Evolutionary conservation across 2,113 vertebrate genomes (phyloP).

Genomic region (Pterocles gutturalis): DNA sequence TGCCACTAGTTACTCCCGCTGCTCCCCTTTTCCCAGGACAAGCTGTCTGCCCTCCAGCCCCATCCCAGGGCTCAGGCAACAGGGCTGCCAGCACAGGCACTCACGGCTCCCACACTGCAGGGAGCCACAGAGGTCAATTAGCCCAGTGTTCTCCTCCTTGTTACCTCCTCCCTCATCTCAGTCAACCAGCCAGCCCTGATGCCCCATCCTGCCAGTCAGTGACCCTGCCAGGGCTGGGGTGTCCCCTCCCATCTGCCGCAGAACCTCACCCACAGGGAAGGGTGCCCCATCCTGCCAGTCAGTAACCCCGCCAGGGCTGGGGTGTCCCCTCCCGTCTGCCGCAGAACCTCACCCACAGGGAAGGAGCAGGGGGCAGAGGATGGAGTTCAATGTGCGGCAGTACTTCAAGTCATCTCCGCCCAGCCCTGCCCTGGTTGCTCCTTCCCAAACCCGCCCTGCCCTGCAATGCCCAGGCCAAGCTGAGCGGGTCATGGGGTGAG

Average conservation of each 20-base stretch:
- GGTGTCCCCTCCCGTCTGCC: background rate
- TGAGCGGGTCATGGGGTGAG: background rate
- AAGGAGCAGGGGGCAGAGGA: background rate
- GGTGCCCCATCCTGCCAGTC: background rate
- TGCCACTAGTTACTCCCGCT: background rate
- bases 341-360: background rate
- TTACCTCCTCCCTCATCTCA: background rate
- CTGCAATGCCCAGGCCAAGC: accelerated
- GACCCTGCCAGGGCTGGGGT: accelerated
- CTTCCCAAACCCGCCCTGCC: background rate
- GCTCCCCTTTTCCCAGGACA: background rate
- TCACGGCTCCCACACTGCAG: background rate
- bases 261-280: background rate
- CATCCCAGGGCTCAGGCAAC: accelerated
- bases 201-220: background rate
- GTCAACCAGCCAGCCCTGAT: background rate
- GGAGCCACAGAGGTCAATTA: background rate
- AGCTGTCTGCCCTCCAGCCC: background rate
- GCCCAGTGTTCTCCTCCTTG: accelerated
- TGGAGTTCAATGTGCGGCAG: background rate
- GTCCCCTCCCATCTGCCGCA: accelerated
- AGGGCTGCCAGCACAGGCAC: accelerated
- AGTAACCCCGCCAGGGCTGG: accelerated
- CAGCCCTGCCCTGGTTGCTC: background rate
- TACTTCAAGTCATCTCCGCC: background rate